Evolutionary conservation across 2,888 invertebrate genomes (phyloP), one percentile per base, ranked within the genome.

Genomic region (Mimachlamys varia): DNA sequence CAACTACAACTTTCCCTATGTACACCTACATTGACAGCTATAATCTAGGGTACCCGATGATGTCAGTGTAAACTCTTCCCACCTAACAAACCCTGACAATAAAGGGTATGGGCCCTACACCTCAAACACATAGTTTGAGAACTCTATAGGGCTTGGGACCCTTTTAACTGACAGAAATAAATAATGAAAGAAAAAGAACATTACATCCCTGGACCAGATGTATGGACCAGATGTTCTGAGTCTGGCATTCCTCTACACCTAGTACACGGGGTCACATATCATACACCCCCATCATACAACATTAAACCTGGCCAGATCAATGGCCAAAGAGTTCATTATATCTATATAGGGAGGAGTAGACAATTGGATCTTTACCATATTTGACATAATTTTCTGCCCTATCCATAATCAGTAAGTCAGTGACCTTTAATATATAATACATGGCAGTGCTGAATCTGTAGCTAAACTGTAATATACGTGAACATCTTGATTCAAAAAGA

Each of bases 261-360:
- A 76, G 76, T 76, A 76, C 76, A 76, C 76, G 13, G 33, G 76
- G 76, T 76, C 76, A 62, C 62, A 76, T 76, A 76, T 33, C 76
- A 76, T 76, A 33, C 33, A 76, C 76, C 76, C 76, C 62, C 76
- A 2, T 76, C 76, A 76, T 33, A 33, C 76, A 76, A 76, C 27
- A 0, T 33, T 76, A 76, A 76, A 76, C 76, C 27, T 2, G 76
- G 76, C 15, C 76, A 76, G 76, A 76, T 76, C 76, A 33, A 33
- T 76, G 76, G 33, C 76, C 76, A 76, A 12, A 12, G 5, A 76
- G 76, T 27, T 12, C 76, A 76, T 76, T 76, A 22, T n/a, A n/a
- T 33, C 33, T 76, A 10, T 19, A 17, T 76, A 15, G 33, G 76
- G 76, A 27, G 76, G 27, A 76, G 15, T 76, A 76, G 76, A 76